Conservation (phyloP, 2,888 invertebrate genomes). For the Pantelozetes paolii region DNA sequence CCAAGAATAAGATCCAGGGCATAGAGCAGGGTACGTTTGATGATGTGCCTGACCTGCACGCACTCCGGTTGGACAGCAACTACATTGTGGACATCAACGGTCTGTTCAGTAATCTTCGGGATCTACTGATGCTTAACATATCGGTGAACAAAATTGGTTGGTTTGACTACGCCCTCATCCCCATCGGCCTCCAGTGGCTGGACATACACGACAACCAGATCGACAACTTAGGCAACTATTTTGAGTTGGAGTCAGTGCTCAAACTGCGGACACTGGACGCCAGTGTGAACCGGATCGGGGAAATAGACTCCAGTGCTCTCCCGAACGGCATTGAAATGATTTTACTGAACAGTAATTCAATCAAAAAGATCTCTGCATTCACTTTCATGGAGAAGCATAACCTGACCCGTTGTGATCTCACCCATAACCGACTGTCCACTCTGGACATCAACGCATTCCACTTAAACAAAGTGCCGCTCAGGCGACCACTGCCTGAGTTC, state of each 20-base stretch:
- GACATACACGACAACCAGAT: constrained; percentile 85
- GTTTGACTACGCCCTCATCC: constrained; percentile 82
- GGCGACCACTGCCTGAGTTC: constrained; percentile 52
- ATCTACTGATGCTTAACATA: constrained; percentile 82
- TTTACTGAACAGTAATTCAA: constrained; percentile 77
- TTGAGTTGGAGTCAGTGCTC: constrained; percentile 73
- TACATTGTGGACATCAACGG: constrained; percentile 73
- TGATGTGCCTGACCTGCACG: constrained; percentile 68
- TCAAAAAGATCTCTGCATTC: constrained; percentile 77
- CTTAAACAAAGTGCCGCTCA: constrained; percentile 72
- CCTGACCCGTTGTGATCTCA: constrained; percentile 82
- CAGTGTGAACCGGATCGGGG: constrained; percentile 74
- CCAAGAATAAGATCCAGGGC: constrained; percentile 72
- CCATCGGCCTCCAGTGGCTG: constrained; percentile 77
- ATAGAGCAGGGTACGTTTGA: constrained; percentile 79
- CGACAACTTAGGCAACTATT: constrained; percentile 73
- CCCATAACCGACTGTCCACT: constrained; percentile 83
- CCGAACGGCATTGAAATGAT: constrained; percentile 80
- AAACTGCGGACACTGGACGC: constrained; percentile 78
- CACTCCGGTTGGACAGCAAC: constrained; percentile 81
- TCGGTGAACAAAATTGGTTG: constrained; percentile 82
- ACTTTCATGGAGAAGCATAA: constrained; percentile 83
- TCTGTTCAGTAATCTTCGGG: constrained; percentile 74
- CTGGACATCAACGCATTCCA: constrained; percentile 83
- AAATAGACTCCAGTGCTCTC: constrained; percentile 64